Percentiles rank a stretch among this genome's conserved stretches.
Conservation (phyloP, 2,797 vertebrate genomes). For the Echeneis naucrates region DNA sequence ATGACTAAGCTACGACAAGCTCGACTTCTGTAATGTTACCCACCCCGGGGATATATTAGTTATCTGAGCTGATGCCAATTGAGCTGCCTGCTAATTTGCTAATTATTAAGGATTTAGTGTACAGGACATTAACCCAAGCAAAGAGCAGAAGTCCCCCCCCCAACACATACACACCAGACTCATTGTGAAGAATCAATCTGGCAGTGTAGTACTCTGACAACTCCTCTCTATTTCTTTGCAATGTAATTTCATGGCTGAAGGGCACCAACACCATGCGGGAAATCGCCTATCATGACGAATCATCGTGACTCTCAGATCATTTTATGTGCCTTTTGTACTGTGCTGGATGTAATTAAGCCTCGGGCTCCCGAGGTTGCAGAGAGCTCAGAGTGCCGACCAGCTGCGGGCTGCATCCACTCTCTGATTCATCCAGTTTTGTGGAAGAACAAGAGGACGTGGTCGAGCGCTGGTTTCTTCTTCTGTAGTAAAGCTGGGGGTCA, state of each 20-base stretch:
- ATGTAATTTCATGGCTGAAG: conserved; percentile 81
- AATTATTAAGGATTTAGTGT: conserved; percentile 49
- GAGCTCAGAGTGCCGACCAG: neutral
- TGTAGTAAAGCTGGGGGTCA: conserved; percentile 37
- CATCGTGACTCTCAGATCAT: conserved; percentile 41
- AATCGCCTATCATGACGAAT: conserved; percentile 37
- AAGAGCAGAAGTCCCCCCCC: conserved; percentile 13
- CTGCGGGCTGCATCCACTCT: conserved; percentile 3
- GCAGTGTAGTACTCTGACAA: conserved; percentile 24
- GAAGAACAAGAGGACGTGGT: neutral
- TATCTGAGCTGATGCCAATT: conserved; percentile 10
- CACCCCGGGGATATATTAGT: neutral
- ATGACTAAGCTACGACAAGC: too few species aligned
- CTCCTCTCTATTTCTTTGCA: conserved; percentile 51
- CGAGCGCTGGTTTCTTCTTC: conserved; percentile 1
- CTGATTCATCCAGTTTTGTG: neutral
- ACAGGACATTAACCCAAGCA: conserved; percentile 30
- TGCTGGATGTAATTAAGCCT: conserved; percentile 59
- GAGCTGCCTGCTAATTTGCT: conserved; percentile 48
- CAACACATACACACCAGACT: too few species aligned
- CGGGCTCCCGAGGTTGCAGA: neutral
- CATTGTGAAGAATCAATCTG: conserved; percentile 40
- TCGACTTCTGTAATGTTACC: too few species aligned
- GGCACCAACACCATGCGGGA: conserved; percentile 51
- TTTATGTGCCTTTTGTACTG: conserved; percentile 44